These are phyloP conservation scores for Drosophila formosana DNA, from an alignment of 2,888 invertebrate species.

Conservation along the genomic window DNA sequence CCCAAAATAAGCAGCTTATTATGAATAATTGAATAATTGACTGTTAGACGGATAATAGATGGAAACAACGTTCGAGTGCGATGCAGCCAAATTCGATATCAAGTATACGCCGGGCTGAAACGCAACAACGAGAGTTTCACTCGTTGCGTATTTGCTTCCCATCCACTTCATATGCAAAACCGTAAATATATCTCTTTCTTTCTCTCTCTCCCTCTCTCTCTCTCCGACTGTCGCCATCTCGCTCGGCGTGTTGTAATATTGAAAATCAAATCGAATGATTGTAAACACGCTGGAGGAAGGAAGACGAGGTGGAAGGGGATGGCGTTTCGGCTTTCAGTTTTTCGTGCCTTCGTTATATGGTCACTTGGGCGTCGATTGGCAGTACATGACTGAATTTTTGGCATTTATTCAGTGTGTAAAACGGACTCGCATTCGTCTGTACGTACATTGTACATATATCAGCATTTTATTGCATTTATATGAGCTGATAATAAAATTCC, in stretches of 20 bases:
- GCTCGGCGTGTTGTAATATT: not conserved
- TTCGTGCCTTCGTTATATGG: conserved; percentile 7
- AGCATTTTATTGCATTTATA: conserved; percentile 77
- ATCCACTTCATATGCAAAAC: conserved; percentile 1
- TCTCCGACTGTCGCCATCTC: not conserved
- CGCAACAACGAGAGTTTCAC: too few species aligned
- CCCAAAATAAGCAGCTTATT: not conserved
- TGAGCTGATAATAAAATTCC: conserved; percentile 80
- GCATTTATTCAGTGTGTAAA: conserved; percentile 19
- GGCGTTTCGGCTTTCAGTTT: conserved; percentile 4
- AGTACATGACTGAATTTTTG: conserved; percentile 39
- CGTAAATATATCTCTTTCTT: not conserved
- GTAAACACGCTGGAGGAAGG: conserved; percentile 3
- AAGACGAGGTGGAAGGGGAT: too few species aligned
- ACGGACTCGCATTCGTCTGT: not conserved
- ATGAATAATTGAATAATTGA: not conserved
- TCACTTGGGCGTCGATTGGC: conserved; percentile 35
- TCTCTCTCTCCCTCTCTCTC: not conserved
- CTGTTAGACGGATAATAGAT: not conserved
- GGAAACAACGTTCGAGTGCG: not conserved
- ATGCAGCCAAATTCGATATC: not conserved
- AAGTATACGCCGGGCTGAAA: not conserved
- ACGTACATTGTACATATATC: conserved; percentile 38
- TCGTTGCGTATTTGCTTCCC: not conserved
- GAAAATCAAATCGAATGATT: conserved; percentile 17